These are phyloP conservation scores for Whitmania pigra DNA, from an alignment of 1,140 invertebrate species.

Conservation along the genomic window DNA sequence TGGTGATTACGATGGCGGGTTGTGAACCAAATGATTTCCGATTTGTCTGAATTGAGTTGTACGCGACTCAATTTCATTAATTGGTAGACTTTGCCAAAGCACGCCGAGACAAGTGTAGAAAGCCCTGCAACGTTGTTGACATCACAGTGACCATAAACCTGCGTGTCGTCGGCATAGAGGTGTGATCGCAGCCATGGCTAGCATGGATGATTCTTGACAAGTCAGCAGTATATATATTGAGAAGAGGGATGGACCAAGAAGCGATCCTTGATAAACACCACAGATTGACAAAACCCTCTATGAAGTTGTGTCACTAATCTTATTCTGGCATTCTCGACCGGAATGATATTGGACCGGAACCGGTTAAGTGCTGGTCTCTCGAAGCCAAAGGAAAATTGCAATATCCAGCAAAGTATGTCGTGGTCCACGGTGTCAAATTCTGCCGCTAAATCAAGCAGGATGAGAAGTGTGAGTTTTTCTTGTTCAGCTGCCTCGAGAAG, in stretches of 20 bases:
- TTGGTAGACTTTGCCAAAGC: neutral
- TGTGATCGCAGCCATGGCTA: neutral
- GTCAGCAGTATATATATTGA: slow-evolving; percentile 15
- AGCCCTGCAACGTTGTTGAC: too few species aligned
- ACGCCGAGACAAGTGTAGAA: neutral
- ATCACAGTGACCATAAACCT: too few species aligned
- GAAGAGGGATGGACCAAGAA: slow-evolving; percentile 25
- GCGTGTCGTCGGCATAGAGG: too few species aligned
- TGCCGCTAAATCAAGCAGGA: slow-evolving; percentile 17
- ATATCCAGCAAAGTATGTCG: too few species aligned
- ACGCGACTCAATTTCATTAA: too few species aligned
- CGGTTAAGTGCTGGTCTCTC: slow-evolving; percentile 12
- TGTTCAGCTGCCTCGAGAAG: too few species aligned
- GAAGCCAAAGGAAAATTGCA: slow-evolving; percentile 4
- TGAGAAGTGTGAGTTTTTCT: neutral
- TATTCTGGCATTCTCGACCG: slow-evolving; percentile 19
- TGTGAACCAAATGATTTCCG: too few species aligned
- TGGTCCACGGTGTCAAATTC: slow-evolving; percentile 25
- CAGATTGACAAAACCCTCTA: slow-evolving; percentile 11
- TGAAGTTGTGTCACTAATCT: too few species aligned
- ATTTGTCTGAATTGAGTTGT: too few species aligned
- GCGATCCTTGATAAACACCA: slow-evolving; percentile 26
- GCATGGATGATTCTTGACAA: slow-evolving; percentile 15
- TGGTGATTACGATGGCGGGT: too few species aligned
- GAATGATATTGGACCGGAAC: slow-evolving; percentile 21